A percentile compares a stretch with the other conserved stretches of the same genome.
Evolutionary conservation across 2,113 vertebrate genomes (phyloP).

Genomic region (Emydocephalus ijimae): DNA sequence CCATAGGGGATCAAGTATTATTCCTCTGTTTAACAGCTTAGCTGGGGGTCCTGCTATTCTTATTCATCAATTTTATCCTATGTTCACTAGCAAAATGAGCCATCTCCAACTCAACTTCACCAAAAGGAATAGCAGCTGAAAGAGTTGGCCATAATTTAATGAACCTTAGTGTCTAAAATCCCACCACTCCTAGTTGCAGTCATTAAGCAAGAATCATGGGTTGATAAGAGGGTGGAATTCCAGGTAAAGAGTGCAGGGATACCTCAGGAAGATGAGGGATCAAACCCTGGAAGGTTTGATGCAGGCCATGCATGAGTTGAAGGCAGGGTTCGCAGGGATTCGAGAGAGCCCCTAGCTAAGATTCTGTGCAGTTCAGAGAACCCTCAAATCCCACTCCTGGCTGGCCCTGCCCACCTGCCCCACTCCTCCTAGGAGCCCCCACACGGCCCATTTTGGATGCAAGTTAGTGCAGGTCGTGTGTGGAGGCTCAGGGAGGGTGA

Average conservation of each 20-base stretch:
- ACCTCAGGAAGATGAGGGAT: background rate
- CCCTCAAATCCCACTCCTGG: too few relatives aligned
- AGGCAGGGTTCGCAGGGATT: background rate
- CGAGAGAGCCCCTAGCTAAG: too few relatives aligned
- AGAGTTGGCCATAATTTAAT: background rate
- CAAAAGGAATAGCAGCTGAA: background rate
- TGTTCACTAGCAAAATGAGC: background rate
- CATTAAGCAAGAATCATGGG: background rate
- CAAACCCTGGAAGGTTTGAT: background rate
- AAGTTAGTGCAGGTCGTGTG: too few relatives aligned
- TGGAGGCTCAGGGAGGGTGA: too few relatives aligned
- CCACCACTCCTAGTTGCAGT: background rate
- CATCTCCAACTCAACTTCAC: background rate
- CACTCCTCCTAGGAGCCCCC: too few relatives aligned
- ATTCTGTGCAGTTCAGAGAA: too few relatives aligned
- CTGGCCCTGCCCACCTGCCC: too few relatives aligned
- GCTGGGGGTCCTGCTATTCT: background rate
- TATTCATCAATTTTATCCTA: background rate
- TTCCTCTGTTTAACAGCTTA: background rate
- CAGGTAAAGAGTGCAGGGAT: background rate
- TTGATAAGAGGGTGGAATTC: background rate
- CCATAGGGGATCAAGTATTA: background rate
- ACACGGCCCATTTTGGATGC: too few relatives aligned
- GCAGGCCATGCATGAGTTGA: background rate
- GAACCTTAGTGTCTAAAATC: background rate